Base-by-base conservation (phyloP, 1,140 invertebrate species). In the Euwallacea fornicatus region DNA sequence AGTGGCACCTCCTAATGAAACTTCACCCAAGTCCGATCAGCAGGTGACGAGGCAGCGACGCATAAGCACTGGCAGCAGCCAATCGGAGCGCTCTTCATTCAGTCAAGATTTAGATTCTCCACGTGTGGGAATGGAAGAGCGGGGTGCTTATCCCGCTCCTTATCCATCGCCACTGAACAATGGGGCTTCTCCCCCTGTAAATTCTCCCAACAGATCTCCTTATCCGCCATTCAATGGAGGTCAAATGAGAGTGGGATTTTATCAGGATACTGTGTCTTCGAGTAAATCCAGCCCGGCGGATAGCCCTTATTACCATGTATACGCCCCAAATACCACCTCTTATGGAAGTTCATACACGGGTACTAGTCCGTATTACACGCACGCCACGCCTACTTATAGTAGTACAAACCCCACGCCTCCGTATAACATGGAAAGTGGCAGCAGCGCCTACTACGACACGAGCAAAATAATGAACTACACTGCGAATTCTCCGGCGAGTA, bases 241-340 rank as follows among this genome's bases (percentile, higher is more conserved):
- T 2, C 87, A 90, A 15, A 88, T 92, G 3, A 85, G 90, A 70
- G 90, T 90, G 46, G 90, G 90, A 3, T 92, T 92, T 77, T 92
- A 92, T 79, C 90, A 92, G 63, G 90, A 92, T 73, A 91, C 89
- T 0, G 88, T 88, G 7, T 42, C 53, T 21, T 88, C 87, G 58
- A 87, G 88, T 1, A 89, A 89, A 81, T 89, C 87, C 73, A 90
- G 88, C 74, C 89, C 89, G 2, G 83, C 82, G n/a, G 85, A 87
- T 11, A 84, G 84, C 15, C 83, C 85, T 13, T 88, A 88, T 81
- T 83, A 86, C 6, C 73, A 87, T 86, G 46, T 89, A 86, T 76
- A 87, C 84, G 46, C 84, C 83, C 69, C 76, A 33, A 75, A 76
- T 46, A 78, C 77, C 7, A 76, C 74, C 42, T 9, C 15, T 42